These are phyloP conservation scores for Poecilia velifera DNA, from an alignment of 2,797 vertebrate genomes.

Conservation along the genomic window DNA sequence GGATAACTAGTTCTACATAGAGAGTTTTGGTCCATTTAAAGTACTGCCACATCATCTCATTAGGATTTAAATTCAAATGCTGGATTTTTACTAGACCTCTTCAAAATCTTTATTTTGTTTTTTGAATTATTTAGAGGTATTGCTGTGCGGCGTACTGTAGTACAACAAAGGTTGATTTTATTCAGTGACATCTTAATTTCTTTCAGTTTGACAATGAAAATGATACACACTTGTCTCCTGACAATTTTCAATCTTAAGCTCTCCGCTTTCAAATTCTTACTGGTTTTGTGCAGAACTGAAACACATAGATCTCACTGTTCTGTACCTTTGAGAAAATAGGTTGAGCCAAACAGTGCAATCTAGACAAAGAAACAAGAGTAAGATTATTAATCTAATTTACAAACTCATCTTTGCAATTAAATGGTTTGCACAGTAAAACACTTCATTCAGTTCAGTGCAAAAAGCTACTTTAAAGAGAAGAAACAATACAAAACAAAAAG, in stretches of 20 bases:
- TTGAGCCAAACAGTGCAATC: not conserved
- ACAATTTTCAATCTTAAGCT: not conserved
- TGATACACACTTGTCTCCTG: not conserved
- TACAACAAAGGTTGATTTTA: not conserved
- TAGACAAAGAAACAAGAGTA: not conserved
- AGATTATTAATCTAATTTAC: not conserved
- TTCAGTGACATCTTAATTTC: not conserved
- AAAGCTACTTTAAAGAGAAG: not conserved
- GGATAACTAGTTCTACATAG: not conserved
- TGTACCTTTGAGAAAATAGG: not conserved
- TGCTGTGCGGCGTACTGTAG: not conserved
- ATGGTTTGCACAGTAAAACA: not conserved
- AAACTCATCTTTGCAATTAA: not conserved
- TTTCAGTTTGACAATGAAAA: not conserved
- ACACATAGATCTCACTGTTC: not conserved
- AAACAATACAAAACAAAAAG: not conserved
- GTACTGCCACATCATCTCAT: not conserved
- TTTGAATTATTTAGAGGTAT: not conserved
- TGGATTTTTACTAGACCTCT: not conserved
- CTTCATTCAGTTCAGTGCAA: not conserved
- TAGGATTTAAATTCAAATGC: not conserved
- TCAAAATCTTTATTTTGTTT: too few relatives aligned
- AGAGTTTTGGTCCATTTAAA: not conserved
- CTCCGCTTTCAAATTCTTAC: not conserved
- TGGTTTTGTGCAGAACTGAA: not conserved